These are phyloP conservation scores for Nannoperca obscura DNA, from an alignment of 2,797 vertebrate genomes.

Conservation along the genomic window DNA sequence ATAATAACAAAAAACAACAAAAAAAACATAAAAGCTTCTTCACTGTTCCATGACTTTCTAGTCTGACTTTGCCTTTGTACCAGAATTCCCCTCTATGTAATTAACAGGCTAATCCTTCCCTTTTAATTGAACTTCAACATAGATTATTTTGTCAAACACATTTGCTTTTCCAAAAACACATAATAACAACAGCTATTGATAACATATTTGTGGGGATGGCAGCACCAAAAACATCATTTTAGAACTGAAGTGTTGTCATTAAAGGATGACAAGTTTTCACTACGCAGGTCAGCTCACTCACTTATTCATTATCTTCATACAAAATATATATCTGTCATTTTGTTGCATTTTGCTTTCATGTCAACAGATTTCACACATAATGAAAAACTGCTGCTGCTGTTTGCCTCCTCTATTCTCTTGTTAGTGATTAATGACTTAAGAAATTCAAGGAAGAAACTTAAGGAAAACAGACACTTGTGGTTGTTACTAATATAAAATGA, in stretches of 20 bases:
- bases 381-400: constrained; percentile 13
- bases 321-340: constrained; percentile 3
- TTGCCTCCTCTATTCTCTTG: background rate
- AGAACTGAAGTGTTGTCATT: constrained; percentile 3
- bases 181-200: background rate
- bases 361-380: constrained; percentile 4
- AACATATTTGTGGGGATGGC: background rate
- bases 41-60: constrained; percentile 6
- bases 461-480: background rate
- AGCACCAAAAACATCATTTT: background rate
- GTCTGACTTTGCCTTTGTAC: background rate
- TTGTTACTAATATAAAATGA: background rate
- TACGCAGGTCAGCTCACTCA: background rate
- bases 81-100: background rate
- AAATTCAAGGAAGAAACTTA: background rate
- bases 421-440: constrained; percentile 22
- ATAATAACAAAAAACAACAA: too few species aligned
- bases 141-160: background rate
- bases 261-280: background rate
- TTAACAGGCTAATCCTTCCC: background rate
- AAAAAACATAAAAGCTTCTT: too few species aligned
- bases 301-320: background rate
- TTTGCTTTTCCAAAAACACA: constrained; percentile 12
- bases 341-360: constrained; percentile 12
- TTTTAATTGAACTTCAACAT: constrained; percentile 6